Base-by-base conservation (phyloP, 2,113 vertebrate genomes). In the Ceuthmochares aereus region DNA sequence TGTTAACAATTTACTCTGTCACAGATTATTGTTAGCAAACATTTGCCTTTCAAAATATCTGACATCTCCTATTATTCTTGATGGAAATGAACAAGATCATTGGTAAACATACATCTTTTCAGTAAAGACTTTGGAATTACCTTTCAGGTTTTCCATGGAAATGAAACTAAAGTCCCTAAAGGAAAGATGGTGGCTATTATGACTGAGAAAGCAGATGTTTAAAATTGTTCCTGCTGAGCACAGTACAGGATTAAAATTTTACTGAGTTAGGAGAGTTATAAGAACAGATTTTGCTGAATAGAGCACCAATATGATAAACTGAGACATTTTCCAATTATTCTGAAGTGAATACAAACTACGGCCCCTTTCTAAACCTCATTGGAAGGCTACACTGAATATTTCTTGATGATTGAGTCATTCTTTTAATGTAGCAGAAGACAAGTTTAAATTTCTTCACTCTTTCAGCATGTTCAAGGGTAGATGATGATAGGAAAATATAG, bases 201-300 rank as follows among this genome's bases (percentile, higher is more conserved):
- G 58, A 63, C 6, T 66, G 82, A 91, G 82, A 60, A 4, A 74
- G 87, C 34, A 66, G 18, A n/a, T 81, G 43, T 83, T 88, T 74
- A 59, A 95, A 85, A 87, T 73, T 58, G 10, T 23, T 95, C 45
- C 63, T 88, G 70, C 82, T 91, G 70, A 95, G 75, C 59, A 88
- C 47, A 91, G 51, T 55, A 32, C 23, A 84, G 34, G 68, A 92
- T 93, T 94, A 94, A 92, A 94, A 67, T 73, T 95, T 81, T 90
- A 67, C 63, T 52, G 3, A 23, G 9, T 23, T 84, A 68, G 43
- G 40, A 86, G n/a, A 91, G 20, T 43, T 60, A 52, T 60, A 89
- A 59, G 51, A 79, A 88, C 30, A 49, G 8, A 56, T 86, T 93
- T 90, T 93, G 79, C 88, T 86, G 85, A 94, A 88, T 32, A 81